These are phyloP conservation scores for Cyanoramphus novaezelandiae DNA, from an alignment of 2,113 vertebrate genomes.

Conservation along the genomic window DNA sequence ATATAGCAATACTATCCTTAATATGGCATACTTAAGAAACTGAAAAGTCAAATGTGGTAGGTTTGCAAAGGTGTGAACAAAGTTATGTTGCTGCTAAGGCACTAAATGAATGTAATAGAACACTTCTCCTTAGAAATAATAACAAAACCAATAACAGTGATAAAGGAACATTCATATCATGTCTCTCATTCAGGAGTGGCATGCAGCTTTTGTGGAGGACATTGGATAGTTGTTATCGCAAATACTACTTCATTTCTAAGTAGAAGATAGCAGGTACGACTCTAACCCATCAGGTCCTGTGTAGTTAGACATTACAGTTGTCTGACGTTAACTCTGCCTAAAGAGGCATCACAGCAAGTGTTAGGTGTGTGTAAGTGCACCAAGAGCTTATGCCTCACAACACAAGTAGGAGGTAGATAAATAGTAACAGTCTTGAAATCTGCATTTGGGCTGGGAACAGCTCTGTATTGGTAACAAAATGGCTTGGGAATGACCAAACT, in stretches of 20 bases:
- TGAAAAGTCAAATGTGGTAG: neutral
- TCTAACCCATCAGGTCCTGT: neutral
- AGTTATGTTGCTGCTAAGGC: neutral
- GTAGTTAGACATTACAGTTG: neutral
- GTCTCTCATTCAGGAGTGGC: neutral
- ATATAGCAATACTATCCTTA: neutral
- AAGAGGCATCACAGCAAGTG: neutral
- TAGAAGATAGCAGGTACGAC: neutral
- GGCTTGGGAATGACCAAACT: neutral
- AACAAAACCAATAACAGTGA: neutral
- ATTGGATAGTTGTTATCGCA: neutral
- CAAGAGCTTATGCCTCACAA: neutral
- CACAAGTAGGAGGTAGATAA: neutral
- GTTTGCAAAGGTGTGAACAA: neutral
- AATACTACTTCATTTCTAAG: neutral
- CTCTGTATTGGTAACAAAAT: neutral
- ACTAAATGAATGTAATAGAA: neutral
- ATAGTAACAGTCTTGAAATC: neutral
- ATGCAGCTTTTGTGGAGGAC: neutral
- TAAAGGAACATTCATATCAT: accelerated
- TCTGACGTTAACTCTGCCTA: neutral
- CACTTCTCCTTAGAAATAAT: neutral
- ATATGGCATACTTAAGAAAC: neutral
- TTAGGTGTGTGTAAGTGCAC: neutral
- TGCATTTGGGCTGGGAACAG: neutral